A percentile compares a stretch with the other conserved stretches of the same genome.
Evolutionary conservation across 2,888 invertebrate genomes (phyloP).

Genomic region (Smittia sp.): DNA sequence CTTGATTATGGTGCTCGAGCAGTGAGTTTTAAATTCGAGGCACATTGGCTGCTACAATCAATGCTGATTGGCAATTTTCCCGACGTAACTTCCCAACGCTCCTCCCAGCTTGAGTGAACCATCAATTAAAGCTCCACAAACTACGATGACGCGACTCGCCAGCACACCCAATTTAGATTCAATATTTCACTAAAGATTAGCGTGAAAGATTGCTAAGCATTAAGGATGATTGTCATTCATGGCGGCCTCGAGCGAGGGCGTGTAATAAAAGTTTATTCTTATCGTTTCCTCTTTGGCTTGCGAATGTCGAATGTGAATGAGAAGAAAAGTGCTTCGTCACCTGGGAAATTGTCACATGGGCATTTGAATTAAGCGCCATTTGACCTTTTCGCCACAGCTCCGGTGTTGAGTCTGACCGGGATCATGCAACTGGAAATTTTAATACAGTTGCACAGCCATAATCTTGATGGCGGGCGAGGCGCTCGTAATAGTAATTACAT

Average conservation of each 20-base stretch:
- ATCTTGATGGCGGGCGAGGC: background rate
- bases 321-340: background rate
- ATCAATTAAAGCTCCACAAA: too few relatives aligned
- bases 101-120: too few relatives aligned
- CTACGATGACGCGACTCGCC: too few relatives aligned
- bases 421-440: constrained; percentile 8
- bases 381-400: background rate
- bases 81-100: too few relatives aligned
- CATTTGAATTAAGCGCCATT: background rate
- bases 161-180: background rate
- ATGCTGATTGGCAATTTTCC: too few relatives aligned
- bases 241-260: background rate
- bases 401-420: background rate
- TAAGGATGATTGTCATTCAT: constrained; percentile 3
- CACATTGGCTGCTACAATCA: too few relatives aligned
- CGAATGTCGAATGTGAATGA: background rate
- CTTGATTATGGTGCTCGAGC: too few relatives aligned
- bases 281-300: background rate
- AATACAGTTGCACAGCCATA: background rate
- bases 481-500: background rate
- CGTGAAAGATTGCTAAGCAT: background rate
- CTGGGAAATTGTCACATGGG: background rate
- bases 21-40: too few relatives aligned
- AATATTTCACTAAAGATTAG: constrained; percentile 7
- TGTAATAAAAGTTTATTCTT: background rate